phyloP scores from a whole-genome alignment of 2,113 vertebrate genomes.

The Zapornia atra region DNA sequence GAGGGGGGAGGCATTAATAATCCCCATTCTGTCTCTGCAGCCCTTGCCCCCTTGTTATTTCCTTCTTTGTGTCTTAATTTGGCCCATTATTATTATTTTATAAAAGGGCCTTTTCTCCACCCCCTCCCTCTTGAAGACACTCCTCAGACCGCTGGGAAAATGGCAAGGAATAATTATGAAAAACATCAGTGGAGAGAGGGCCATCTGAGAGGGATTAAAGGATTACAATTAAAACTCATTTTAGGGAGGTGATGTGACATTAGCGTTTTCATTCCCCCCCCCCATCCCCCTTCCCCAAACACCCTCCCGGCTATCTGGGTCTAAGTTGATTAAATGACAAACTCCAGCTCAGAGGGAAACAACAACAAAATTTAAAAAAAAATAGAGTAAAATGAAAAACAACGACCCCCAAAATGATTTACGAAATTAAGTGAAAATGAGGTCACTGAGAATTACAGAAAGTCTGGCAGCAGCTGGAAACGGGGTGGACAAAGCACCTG shows the following conservation, averaged over 20 bases:
- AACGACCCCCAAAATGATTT: conserved; percentile 29
- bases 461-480: not conserved
- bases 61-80: conserved; percentile 70
- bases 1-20: conserved; percentile 42
- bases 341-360: conserved; percentile 43
- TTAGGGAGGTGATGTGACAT: conserved; percentile 66
- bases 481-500: conserved; percentile 30
- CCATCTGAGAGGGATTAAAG: conserved; percentile 83
- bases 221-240: conserved; percentile 79
- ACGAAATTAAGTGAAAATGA: conserved; percentile 43
- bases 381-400: conserved; percentile 17
- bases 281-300: conserved; percentile 24
- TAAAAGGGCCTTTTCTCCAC: conserved; percentile 61
- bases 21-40: conserved; percentile 48
- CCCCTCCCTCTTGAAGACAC: conserved; percentile 70
- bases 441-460: conserved; percentile 25
- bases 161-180: conserved; percentile 77
- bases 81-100: conserved; percentile 64
- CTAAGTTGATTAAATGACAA: conserved; percentile 62
- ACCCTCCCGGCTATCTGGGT: conserved; percentile 58
- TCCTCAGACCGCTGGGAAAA: conserved; percentile 77
- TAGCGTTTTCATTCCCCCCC: conserved; percentile 46
- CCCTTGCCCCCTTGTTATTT: conserved; percentile 59
- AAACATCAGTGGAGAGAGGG: conserved; percentile 77
- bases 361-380: conserved; percentile 30